Evolutionary conservation across 1,140 invertebrate genomes (phyloP).

Genomic region (Mamestra configurata): DNA sequence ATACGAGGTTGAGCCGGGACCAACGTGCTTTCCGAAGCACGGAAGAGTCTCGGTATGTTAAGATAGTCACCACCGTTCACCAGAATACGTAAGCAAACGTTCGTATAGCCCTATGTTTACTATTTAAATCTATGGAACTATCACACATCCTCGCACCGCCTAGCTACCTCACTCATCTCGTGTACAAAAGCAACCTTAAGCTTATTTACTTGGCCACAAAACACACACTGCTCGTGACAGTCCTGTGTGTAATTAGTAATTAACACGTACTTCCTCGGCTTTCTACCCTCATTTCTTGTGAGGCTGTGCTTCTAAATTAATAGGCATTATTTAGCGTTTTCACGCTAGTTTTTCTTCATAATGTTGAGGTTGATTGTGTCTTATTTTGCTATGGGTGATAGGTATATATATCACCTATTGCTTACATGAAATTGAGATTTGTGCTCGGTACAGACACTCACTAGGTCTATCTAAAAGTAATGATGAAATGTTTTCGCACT

Average conservation of each 20-base stretch:
- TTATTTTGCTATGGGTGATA: neutral
- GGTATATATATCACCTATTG: no score
- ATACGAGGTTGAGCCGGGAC: no score
- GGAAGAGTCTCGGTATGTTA: no score
- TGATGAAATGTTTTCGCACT: no score
- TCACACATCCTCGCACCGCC: no score
- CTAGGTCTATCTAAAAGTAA: no score
- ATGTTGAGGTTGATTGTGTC: neutral
- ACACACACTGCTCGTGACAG: slow-evolving; percentile 26
- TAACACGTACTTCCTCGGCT: slow-evolving; percentile 30
- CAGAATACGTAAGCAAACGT: no score
- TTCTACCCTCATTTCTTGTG: slow-evolving; percentile 23
- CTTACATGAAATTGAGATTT: neutral
- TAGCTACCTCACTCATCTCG: no score
- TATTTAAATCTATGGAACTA: no score
- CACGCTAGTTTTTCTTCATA: slow-evolving; percentile 21
- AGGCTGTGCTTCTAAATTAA: slow-evolving; percentile 21
- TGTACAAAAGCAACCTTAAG: neutral
- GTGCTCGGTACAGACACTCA: neutral
- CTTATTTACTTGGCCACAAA: slow-evolving; percentile 35
- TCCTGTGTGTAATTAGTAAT: slow-evolving; percentile 33
- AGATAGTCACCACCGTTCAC: no score
- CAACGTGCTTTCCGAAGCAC: no score
- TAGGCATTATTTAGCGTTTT: slow-evolving; percentile 33
- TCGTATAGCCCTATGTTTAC: no score